Base-by-base conservation (phyloP, 2,113 vertebrate species). In the Entomyzon cyanotis region DNA sequence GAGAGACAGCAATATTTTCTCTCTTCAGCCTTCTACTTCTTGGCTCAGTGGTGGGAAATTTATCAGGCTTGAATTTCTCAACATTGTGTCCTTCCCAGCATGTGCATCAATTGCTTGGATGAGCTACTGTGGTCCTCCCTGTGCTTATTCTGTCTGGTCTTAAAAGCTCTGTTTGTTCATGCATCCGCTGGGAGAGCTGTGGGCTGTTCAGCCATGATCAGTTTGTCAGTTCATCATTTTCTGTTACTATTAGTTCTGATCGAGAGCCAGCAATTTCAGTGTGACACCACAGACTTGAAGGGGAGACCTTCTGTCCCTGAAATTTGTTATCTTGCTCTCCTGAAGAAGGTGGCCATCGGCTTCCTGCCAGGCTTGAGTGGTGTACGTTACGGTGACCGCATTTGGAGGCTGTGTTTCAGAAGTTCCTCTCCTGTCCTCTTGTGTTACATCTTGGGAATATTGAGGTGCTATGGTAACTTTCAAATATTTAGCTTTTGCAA, bases 401-500 rank as follows among this genome's bases (percentile, higher is more conserved):
- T 78, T 92, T 84, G 47, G 90, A 92, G 80, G 31, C 64, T 81
- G 28, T 23, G 3, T 90, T 96, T 96, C 75, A 88, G 88, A 90
- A 94, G 90, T 93, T 95, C 44, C n/a, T 93, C 80, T 92, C 60
- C 53, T 94, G 68, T 96, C 93, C 85, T 96, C 92, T 96, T 97
- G 69, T 86, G 83, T 94, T 94, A 93, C 88, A 68, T 90, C 94
- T 96, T 96, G 95, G 94, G 94, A 97, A 75, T 96, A 95, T 90
- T 68, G 87, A 96, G 88, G 92, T 92, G 86, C 94, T 96, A 96
- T 97, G 95, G 96, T 88, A 96, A 97, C 95, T 95, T 95, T 95
- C 94, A 97, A 96, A 96, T 96, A 97, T 96, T 97, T 95, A 94
- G 92, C 79, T 93, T 87, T 93, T 96, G 83, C 76, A 62, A 68